A percentile compares a stretch with the other conserved stretches of the same genome.
These are phyloP conservation scores for Miichthys miiuy DNA, from an alignment of 2,797 vertebrate genomes.

Conservation along the genomic window DNA sequence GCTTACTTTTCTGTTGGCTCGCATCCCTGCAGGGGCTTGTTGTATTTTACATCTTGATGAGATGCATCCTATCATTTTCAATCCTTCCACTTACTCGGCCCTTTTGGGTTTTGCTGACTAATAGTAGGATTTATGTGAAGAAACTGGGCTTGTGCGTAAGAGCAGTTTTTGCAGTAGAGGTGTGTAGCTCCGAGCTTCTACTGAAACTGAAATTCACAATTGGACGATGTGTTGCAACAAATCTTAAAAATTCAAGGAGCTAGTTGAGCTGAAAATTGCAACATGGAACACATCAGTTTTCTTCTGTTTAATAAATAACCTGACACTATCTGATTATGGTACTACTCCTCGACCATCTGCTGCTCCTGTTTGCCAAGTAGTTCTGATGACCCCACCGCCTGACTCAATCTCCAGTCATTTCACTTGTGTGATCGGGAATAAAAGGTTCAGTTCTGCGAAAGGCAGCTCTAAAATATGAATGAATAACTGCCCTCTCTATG, in stretches of 20 bases:
- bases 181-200: constrained; percentile 6
- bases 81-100: constrained; percentile 19
- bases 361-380: constrained; percentile 52
- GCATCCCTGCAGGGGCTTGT: constrained; percentile 37
- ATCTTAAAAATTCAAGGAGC: background rate
- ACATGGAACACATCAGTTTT: constrained; percentile 28
- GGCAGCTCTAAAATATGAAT: constrained; percentile 3
- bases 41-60: constrained; percentile 52
- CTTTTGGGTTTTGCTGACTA: constrained; percentile 50
- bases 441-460: background rate
- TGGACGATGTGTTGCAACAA: constrained; percentile 20
- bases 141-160: background rate
- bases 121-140: constrained; percentile 30
- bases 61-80: constrained; percentile 38
- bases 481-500: constrained; percentile 6
- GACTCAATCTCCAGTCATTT: background rate
- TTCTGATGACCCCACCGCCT: constrained; percentile 1
- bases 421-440: background rate
- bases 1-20: constrained; percentile 22
- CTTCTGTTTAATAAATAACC: constrained; percentile 55
- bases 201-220: constrained; percentile 23
- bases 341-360: constrained; percentile 62
- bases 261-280: constrained; percentile 23
- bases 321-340: constrained; percentile 41
- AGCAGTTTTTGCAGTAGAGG: constrained; percentile 27